Base-by-base conservation (phyloP, 2,113 vertebrate species). In the Leucopsar rothschildi region DNA sequence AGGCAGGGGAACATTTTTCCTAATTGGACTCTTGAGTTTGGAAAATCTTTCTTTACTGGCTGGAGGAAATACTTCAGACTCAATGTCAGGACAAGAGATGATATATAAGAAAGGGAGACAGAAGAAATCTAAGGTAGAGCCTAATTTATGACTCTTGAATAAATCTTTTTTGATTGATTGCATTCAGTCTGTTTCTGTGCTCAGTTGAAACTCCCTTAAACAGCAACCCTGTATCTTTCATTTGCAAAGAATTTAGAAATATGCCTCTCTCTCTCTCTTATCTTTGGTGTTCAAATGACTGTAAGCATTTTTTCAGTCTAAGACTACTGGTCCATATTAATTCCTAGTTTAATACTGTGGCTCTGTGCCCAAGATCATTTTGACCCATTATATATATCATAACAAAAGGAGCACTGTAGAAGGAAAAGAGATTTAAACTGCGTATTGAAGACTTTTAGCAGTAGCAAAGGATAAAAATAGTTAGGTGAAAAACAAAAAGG, bases 21-120 rank as follows among this genome's bases (percentile, higher is more conserved):
- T 98, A 98, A 98, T 98, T 98, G 98, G 97, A 92, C 97, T 97
- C 98, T 98, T 97, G 95, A 98, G 97, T 97, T 97, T 97, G 94
- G 95, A 97, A 98, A 95, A 95, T 94, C 92, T 96, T 94, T 98
- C 97, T 96, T 97, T 97, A 81, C 93, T 88, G 66, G 72, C 89
- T 93, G 92, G 96, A 97, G 97, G 97, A 97, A 98, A 97, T 97
- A 96, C 97, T 98, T 97, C 92, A 98, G 97, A 96, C 92, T 86
- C 90, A 97, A 94, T 97, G 97, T 97, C 95, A 92, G 86, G 95
- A 96, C 85, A 96, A 96, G 96, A 97, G 93, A 97, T 95, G 96
- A 94, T 93, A 94, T 93, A 94, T 89, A 97, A 97, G 96, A 96
- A 92, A 94, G 64, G 70, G 82, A 97, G 95, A 97, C 14, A 64